Conservation (phyloP, 2,797 vertebrate species). For the Chiloscyllium punctatum region DNA sequence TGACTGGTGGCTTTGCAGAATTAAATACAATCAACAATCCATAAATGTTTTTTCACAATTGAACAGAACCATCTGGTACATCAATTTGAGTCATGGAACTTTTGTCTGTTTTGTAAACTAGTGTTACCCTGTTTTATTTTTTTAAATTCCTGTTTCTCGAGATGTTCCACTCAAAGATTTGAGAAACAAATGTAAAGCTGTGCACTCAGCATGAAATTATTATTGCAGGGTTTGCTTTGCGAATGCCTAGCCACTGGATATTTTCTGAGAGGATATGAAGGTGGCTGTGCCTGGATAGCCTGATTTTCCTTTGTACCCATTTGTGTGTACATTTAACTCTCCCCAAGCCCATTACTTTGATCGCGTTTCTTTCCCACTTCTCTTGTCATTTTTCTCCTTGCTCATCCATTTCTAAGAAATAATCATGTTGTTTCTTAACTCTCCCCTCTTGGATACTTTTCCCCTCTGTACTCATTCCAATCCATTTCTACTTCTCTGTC, state of each 20-base stretch:
- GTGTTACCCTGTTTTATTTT: background rate
- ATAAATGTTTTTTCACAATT: background rate
- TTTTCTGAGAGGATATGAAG: background rate
- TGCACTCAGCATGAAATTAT: background rate
- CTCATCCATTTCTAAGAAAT: background rate
- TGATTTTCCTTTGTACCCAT: background rate
- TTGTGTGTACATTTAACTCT: background rate
- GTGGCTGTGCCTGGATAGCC: background rate
- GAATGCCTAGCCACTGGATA: background rate
- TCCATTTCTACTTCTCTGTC: background rate
- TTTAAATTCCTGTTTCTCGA: background rate
- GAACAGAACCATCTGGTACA: background rate
- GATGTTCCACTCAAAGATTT: background rate
- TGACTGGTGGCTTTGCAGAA: background rate
- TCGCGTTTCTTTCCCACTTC: background rate
- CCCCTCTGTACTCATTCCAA: background rate
- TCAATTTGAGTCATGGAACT: background rate
- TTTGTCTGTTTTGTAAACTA: background rate
- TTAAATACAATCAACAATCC: background rate
- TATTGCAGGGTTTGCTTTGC: background rate
- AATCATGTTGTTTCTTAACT: background rate
- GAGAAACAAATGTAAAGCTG: background rate
- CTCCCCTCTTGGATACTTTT: background rate
- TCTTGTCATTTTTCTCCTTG: background rate
- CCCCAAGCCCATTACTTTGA: background rate